Percentiles rank a stretch among this genome's conserved stretches.
phyloP scores from a whole-genome alignment of 2,113 vertebrate species.

The Larimichthys crocea region DNA sequence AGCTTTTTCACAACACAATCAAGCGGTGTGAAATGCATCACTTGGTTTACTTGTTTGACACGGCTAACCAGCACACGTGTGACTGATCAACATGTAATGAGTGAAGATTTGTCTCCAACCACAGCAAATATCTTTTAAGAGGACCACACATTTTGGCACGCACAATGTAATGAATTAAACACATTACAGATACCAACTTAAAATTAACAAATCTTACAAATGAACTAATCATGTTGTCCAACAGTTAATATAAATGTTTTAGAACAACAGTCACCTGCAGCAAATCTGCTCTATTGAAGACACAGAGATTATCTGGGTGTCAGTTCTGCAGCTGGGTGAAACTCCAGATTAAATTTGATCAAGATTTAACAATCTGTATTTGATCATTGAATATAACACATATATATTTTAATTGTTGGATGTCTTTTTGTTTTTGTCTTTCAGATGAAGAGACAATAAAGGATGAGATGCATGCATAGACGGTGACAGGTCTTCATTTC shows the following conservation, averaged over 20 bases:
- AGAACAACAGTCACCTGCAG: neutral
- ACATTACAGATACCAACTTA: neutral
- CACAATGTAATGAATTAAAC: neutral
- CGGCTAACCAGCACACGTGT: neutral
- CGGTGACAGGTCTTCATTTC: neutral
- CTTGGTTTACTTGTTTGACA: neutral
- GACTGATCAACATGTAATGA: neutral
- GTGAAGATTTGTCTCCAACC: neutral
- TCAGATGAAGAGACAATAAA: conserved; percentile 43
- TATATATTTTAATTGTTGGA: neutral
- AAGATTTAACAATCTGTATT: neutral
- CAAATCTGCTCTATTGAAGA: neutral
- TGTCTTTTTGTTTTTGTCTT: conserved; percentile 3
- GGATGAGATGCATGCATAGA: neutral
- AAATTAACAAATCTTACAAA: neutral
- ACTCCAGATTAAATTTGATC: neutral
- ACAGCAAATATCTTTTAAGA: too few relatives aligned
- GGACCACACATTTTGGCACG: too few relatives aligned
- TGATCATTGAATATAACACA: neutral
- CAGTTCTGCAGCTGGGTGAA: neutral
- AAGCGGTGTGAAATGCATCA: neutral
- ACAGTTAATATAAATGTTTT: neutral
- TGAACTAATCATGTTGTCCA: neutral
- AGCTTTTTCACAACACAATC: too few relatives aligned
- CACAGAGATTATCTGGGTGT: neutral